Base-by-base conservation (phyloP, 2,797 vertebrate species). In the Acrocephalus scirpaceus region DNA sequence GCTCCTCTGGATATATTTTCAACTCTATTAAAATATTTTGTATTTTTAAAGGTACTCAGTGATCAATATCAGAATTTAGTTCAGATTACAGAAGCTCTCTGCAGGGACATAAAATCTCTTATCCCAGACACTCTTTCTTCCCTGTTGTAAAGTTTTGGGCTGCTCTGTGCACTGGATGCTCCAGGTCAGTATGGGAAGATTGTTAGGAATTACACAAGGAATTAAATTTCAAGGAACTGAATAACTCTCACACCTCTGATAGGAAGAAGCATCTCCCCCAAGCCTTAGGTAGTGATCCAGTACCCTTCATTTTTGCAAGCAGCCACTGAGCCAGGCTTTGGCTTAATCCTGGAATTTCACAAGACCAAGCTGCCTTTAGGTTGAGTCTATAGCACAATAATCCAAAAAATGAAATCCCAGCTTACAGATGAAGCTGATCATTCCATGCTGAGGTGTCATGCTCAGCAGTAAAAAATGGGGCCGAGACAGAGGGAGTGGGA, bases 401-500 rank as follows among this genome's bases (percentile, higher is more conserved):
- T 67, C 26, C 2, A 10, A 44, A 10, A 32, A 42, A 5, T 32
- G 4, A 50, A 36, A 36, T 38, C 73, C 29, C 72, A 73, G 3
- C 7, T 40, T 50, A 4, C 3, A 30, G 66, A 29, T 40, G 4
- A 65, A 76, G 17, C 3, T 62, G 5, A 70, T 70, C 8, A 19
- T 32, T 51, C 38, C 48, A 25, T 18, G 27, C 15, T 29, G 27
- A 34, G 27, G 3, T 9, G 6, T 53, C 42, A 19, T 7, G 22
- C 38, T 84, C 56, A 87, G 42, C 51, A 66, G 22, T 13, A 30
- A n/a, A 62, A 88, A 7, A 13, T 6, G 2, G 5, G 4, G 2
- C 34, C 16, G 22, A 62, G 50, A 44, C 2, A 26, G 7, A 51
- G 7, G 29, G 3, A 62, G 11, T 25, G 38, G 0, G 0, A 30